Percentiles rank a stretch among this genome's conserved stretches.
These are phyloP conservation scores for Myxocyprinus asiaticus DNA, from an alignment of 2,113 vertebrate genomes.

Conservation along the genomic window DNA sequence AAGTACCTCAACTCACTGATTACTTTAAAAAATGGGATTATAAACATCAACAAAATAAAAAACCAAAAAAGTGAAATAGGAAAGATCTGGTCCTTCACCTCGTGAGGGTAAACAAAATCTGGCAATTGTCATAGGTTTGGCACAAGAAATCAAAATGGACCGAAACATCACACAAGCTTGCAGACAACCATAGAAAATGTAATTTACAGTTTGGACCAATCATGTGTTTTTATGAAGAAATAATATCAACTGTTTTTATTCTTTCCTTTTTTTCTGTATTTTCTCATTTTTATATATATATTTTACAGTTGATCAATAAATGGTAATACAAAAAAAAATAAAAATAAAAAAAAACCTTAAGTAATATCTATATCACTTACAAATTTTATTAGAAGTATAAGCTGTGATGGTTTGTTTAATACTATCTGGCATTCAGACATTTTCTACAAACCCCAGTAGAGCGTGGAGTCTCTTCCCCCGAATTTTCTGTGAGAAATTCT, in stretches of 20 bases:
- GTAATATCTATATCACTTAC: constrained; percentile 93
- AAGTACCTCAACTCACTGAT: constrained; percentile 99
- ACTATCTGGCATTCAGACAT: constrained; percentile 89
- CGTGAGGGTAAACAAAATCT: constrained; percentile 89
- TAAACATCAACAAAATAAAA: constrained; percentile 80
- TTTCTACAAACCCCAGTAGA: constrained; percentile 83
- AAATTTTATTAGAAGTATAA: constrained; percentile 93
- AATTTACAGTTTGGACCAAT: constrained; percentile 96
- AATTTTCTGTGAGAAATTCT: constrained; percentile 70
- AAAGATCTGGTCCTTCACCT: constrained; percentile 85
- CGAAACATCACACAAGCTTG: constrained; percentile 96
- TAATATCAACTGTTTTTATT: constrained; percentile 84
- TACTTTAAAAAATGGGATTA: constrained; percentile 97
- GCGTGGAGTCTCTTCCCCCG: constrained; percentile 60
- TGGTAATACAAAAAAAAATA: constrained; percentile 91
- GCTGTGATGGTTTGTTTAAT: constrained; percentile 91
- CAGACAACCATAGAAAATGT: constrained; percentile 97
- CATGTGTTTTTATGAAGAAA: constrained; percentile 91
- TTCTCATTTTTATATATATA: constrained; percentile 57
- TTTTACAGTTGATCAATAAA: constrained; percentile 91
- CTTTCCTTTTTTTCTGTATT: constrained; percentile 61
- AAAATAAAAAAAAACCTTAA: constrained; percentile 78
- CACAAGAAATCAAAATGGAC: constrained; percentile 98
- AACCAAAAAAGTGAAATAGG: constrained; percentile 53
- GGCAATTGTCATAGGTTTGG: constrained; percentile 90